A percentile compares a stretch with the other conserved stretches of the same genome.
phyloP scores from a whole-genome alignment of 2,888 invertebrate species.

The Elegia similella region DNA sequence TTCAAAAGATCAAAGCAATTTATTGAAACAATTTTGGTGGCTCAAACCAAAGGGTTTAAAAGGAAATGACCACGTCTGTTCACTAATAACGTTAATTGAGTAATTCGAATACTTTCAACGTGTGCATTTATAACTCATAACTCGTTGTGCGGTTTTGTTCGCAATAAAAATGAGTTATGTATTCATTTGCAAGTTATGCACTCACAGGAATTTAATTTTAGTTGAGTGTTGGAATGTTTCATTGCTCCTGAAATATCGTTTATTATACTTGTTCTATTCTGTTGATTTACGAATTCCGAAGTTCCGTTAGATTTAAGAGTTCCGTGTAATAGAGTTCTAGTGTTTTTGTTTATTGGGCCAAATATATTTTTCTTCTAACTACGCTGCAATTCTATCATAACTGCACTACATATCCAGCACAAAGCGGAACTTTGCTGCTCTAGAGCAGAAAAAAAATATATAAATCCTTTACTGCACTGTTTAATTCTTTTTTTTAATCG shows the following conservation, averaged over 20 bases:
- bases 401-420: no score
- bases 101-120: slow-evolving; percentile 2
- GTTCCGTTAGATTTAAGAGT: background rate
- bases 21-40: no score
- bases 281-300: background rate
- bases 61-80: background rate
- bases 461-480: no score
- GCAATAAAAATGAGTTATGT: slow-evolving; percentile 14
- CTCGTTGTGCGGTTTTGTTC: background rate
- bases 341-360: no score
- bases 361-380: no score
- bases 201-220: slow-evolving; percentile 6
- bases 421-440: no score
- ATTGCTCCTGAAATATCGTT: background rate
- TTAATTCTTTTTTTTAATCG: no score
- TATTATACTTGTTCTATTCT: background rate
- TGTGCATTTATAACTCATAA: slow-evolving; percentile 2
- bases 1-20: no score
- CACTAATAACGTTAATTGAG: slow-evolving; percentile 4
- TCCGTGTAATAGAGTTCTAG: background rate
- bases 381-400: no score
- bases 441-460: no score
- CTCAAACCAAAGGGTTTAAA: background rate
- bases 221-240: slow-evolving; percentile 12
- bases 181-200: slow-evolving; percentile 6